A percentile compares a stretch with the other conserved stretches of the same genome.
These are phyloP conservation scores for Eublepharis macularius DNA, from an alignment of 2,113 vertebrate species.

Conservation along the genomic window DNA sequence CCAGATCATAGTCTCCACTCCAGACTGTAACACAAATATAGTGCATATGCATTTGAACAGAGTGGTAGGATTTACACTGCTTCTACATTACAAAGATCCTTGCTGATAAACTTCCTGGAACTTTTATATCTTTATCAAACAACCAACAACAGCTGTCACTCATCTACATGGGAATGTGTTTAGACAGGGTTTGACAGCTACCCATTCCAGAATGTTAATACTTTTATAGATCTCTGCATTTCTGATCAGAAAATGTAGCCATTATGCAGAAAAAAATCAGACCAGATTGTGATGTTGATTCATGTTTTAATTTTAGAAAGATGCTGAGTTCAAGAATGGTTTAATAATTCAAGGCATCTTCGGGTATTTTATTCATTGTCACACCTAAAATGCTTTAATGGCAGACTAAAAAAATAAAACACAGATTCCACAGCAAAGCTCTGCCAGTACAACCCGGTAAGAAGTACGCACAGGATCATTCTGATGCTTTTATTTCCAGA, in stretches of 20 bases:
- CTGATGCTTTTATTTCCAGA: too few relatives aligned
- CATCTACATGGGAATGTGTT: background rate
- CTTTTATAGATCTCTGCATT: background rate
- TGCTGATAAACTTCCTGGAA: background rate
- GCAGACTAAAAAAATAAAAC: background rate
- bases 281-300: background rate
- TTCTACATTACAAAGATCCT: background rate
- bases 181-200: background rate
- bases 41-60: slow-evolving; percentile 34
- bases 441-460: too few relatives aligned
- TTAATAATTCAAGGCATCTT: background rate
- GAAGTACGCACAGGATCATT: too few relatives aligned
- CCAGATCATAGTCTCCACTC: slow-evolving; percentile 58
- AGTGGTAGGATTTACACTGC: background rate
- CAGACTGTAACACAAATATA: slow-evolving; percentile 58
- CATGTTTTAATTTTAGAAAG: background rate
- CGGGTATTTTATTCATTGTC: background rate
- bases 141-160: background rate
- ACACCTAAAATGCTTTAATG: background rate
- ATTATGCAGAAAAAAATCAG: background rate
- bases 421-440: too few relatives aligned
- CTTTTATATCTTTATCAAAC: background rate
- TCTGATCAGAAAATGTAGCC: background rate
- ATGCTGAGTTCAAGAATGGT: background rate
- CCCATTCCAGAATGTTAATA: background rate